Evolutionary conservation across 2,888 invertebrate species (phyloP).

Genomic region (Drosophila monieri): DNA sequence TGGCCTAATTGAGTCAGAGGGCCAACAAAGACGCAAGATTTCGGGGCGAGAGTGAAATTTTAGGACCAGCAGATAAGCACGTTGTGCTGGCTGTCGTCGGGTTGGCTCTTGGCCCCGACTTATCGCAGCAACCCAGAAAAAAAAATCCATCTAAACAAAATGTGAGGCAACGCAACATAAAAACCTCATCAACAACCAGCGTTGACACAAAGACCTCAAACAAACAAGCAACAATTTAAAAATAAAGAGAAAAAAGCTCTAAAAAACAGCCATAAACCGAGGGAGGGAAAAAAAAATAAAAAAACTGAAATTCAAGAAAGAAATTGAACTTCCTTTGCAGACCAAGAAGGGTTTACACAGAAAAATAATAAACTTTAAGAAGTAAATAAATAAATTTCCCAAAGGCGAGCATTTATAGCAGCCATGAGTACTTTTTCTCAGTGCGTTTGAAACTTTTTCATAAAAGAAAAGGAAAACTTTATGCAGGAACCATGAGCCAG

Average conservation of each 20-base stretch:
- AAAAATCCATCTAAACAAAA: slow-evolving; percentile 50
- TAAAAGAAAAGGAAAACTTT: slow-evolving; percentile 44
- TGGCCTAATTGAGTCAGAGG: slow-evolving; percentile 75
- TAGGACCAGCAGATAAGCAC: slow-evolving; percentile 35
- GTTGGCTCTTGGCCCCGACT: slow-evolving; percentile 53
- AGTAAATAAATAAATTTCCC: neutral
- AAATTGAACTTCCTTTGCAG: slow-evolving; percentile 68
- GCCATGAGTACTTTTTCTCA: neutral
- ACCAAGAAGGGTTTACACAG: slow-evolving; percentile 24
- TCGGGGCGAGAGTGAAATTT: slow-evolving; percentile 27
- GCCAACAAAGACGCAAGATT: slow-evolving; percentile 39
- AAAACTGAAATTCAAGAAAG: slow-evolving; percentile 39
- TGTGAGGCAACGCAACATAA: slow-evolving; percentile 49
- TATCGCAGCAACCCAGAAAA: slow-evolving; percentile 60
- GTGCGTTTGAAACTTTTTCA: slow-evolving; percentile 37
- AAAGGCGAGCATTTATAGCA: neutral
- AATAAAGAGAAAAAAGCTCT: slow-evolving; percentile 39
- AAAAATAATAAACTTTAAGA: slow-evolving; percentile 19
- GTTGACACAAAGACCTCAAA: slow-evolving; percentile 79
- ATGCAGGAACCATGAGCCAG: too few species aligned
- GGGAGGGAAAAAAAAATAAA: slow-evolving; percentile 22
- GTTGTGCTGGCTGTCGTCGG: slow-evolving; percentile 51
- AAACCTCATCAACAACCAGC: slow-evolving; percentile 44
- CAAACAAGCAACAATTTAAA: slow-evolving; percentile 68
- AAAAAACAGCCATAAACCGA: slow-evolving; percentile 18